Conservation (phyloP, 2,113 vertebrate genomes). For the Maccullochella peelii region DNA sequence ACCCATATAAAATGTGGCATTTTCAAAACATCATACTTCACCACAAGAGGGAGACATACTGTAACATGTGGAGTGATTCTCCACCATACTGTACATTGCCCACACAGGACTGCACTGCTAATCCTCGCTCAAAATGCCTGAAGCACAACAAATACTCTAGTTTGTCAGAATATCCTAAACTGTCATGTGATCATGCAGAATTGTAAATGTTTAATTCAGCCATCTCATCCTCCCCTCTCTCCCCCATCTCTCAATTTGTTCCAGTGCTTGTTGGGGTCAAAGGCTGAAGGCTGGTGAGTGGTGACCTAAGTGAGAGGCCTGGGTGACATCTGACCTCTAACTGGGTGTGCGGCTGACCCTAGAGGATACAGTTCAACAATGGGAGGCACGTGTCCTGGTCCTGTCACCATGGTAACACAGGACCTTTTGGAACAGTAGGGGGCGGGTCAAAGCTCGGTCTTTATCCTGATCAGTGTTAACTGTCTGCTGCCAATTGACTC, state of each 20-base stretch:
- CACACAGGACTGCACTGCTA: background rate
- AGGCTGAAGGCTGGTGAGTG: slow-evolving; percentile 79
- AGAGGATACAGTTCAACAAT: slow-evolving; percentile 90
- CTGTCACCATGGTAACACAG: slow-evolving; percentile 89
- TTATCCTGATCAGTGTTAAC: slow-evolving; percentile 76
- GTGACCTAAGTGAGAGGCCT: slow-evolving; percentile 86
- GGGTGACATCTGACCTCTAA: slow-evolving; percentile 76
- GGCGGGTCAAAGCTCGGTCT: slow-evolving; percentile 59
- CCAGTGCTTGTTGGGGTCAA: slow-evolving; percentile 88
- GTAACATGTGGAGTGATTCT: slow-evolving; percentile 41
- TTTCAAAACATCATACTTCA: slow-evolving; percentile 24
- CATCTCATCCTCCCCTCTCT: background rate
- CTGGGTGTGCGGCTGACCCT: slow-evolving; percentile 87
- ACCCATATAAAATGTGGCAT: background rate
- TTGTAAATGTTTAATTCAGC: slow-evolving; percentile 14
- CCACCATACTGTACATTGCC: slow-evolving; percentile 18
- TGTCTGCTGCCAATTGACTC: slow-evolving; percentile 75
- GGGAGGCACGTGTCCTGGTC: slow-evolving; percentile 91
- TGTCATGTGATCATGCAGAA: background rate
- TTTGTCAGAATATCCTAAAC: background rate
- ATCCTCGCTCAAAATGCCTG: background rate
- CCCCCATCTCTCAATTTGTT: slow-evolving; percentile 88
- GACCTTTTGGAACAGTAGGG: slow-evolving; percentile 82
- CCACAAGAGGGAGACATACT: slow-evolving; percentile 82
- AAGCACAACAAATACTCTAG: background rate